Base-by-base conservation (phyloP, 2,888 invertebrate genomes). In the Ellobium chinense region DNA sequence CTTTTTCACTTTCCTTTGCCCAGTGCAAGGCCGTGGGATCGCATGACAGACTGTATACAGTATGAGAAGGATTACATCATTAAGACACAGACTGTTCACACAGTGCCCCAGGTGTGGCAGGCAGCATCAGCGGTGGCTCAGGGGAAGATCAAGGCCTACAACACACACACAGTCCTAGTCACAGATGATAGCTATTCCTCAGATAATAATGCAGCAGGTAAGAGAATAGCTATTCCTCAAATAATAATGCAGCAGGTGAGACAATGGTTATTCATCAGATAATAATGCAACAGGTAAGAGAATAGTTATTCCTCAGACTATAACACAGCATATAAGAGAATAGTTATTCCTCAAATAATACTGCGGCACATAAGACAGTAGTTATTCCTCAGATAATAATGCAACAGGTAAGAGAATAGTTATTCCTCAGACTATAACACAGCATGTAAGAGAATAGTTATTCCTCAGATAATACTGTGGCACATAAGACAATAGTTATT, bases 1-100 rank as follows among this genome's bases (percentile, higher is more conserved):
- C n/a, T n/a, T n/a, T n/a, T n/a, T n/a, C n/a, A n/a, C n/a, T n/a
- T n/a, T n/a, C n/a, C n/a, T n/a, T n/a, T n/a, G n/a, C n/a, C n/a
- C 46, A 94, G 94, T 84, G 94, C 96, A 78, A 94, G 98, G 62
- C 97, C 98, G 0, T 98, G 98, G 98, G 97, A 97, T 93, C 94
- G 95, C 0, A 94, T 96, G 78, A 97, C 97, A 85, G 98, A 98
- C 92, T 93, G 97, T 34, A 94, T 96, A 84, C 98, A 98, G 91
- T 98, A 96, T 92, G 98, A 98, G 91, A 95, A 95, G 7, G 95
- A 96, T 76, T 98, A 96, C 92, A 94, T 96, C 72, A 95, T 98
- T 58, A 94, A 95, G 79, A 97, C 97, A 0, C 95, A 96, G 92
- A 96, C 96, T 9, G 94, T 95, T 78, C 96, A 96, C 91, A 95